These are phyloP conservation scores for Mustela nigripes DNA, from an alignment of 2,113 vertebrate species.

Conservation along the genomic window DNA sequence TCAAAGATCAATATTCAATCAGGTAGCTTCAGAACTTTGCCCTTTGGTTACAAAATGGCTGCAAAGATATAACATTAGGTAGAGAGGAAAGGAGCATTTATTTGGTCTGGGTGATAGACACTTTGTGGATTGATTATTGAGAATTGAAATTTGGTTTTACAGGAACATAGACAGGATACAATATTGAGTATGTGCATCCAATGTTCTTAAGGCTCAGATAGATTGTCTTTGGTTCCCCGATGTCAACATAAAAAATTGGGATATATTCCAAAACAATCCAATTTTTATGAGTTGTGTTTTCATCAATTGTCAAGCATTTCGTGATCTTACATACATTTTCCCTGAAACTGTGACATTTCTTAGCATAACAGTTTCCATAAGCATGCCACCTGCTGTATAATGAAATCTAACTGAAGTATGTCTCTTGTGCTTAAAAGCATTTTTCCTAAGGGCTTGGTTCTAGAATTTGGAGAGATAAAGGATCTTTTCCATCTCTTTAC, in stretches of 20 bases:
- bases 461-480: not conserved
- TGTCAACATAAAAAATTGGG: not conserved
- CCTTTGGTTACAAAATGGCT: not conserved
- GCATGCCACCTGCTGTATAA: not conserved
- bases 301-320: not conserved
- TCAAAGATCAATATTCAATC: not conserved
- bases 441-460: not conserved
- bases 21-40: not conserved
- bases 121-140: not conserved
- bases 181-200: not conserved
- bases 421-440: slow-evolving; percentile 32
- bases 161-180: slow-evolving; percentile 1
- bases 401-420: not conserved
- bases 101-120: not conserved
- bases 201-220: not conserved
- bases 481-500: not conserved
- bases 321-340: not conserved
- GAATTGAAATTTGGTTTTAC: not conserved
- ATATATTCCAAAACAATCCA: not conserved
- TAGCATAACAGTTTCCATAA: not conserved
- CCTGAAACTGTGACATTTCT: not conserved
- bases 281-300: not conserved
- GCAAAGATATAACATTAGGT: not conserved
- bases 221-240: not conserved
- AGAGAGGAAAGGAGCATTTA: not conserved